Base-by-base conservation (phyloP, 2,888 invertebrate species). In the Rosalia funebris region DNA sequence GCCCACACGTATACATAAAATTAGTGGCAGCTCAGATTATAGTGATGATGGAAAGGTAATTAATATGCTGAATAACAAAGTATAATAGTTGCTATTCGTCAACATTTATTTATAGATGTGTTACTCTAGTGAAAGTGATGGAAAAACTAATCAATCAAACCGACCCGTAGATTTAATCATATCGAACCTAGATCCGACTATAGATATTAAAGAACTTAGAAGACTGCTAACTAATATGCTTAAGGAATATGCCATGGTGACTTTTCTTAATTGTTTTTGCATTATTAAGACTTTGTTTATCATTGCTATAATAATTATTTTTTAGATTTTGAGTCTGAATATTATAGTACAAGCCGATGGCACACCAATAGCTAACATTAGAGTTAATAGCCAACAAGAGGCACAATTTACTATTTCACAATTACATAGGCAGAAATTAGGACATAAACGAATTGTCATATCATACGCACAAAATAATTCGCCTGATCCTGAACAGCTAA, bases 371-470 rank as follows among this genome's bases (percentile, higher is more conserved):
- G 94, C 91, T 0, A 86, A 86, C 15, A 87, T 95, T 0, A 87
- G 87, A 73, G 87, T 95, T 82, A 85, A 60, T 80, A 87, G 69
- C 72, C 78, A 77, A 48, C 87, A 90, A 79, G 87, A 92, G 64
- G 89, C 89, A 0, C 86, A 89, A 53, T 84, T 87, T 15, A 90
- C 91, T 25, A 93, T 95, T 66, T 92, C 93, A 0, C 90, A 92
- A 74, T 84, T 95, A 45, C 95, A 95, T 80, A 88, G 93, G 57
- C 89, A 90, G 58, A 91, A 92, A 75, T 84, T 95, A 57, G 95
- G 92, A 4, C 89, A 89, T 67, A 91, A 92, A 73, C 83, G 93
- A 47, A 91, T 95, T 58, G 86, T 91, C 65, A 91, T 95, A 68
- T 88, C 91, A 0, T 85, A 91, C 61, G 88, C 87, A 15, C 86